phyloP scores from a whole-genome alignment of 1,140 invertebrate species.

The Drosophila tristis region DNA sequence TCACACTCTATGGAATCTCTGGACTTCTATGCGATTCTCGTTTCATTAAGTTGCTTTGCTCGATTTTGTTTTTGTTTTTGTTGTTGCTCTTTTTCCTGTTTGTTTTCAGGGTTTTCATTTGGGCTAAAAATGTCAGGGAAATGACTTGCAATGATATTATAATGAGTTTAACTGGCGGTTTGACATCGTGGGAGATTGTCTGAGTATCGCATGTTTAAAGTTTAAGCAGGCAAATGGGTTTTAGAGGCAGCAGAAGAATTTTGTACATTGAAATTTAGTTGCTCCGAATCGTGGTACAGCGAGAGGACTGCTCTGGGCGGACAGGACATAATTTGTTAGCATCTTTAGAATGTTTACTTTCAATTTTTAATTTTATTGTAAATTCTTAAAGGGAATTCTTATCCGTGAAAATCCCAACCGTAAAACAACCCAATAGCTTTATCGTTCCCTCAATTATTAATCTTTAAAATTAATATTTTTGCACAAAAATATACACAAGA shows the following conservation, averaged over 20 bases:
- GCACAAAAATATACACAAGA: too few species aligned
- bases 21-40: slow-evolving; percentile 71
- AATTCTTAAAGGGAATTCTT: not conserved
- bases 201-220: too few species aligned
- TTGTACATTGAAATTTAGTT: too few species aligned
- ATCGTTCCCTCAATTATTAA: too few species aligned
- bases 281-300: too few species aligned
- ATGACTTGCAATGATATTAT: slow-evolving; percentile 74
- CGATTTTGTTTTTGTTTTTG: slow-evolving; percentile 5
- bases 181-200: slow-evolving; percentile 30
- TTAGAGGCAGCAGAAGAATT: too few species aligned
- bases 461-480: too few species aligned
- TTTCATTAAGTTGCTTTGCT: slow-evolving; percentile 65
- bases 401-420: too few species aligned
- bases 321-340: too few species aligned
- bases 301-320: too few species aligned
- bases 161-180: slow-evolving; percentile 59
- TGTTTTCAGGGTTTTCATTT: not conserved
- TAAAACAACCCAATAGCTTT: too few species aligned
- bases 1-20: slow-evolving; percentile 4
- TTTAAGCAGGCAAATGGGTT: too few species aligned
- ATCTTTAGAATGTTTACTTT: not conserved
- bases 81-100: slow-evolving; percentile 3
- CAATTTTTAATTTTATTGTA: not conserved
- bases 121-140: slow-evolving; percentile 48